These are phyloP conservation scores for Parasteatoda tepidariorum DNA, from an alignment of 1,140 invertebrate species.

Conservation along the genomic window DNA sequence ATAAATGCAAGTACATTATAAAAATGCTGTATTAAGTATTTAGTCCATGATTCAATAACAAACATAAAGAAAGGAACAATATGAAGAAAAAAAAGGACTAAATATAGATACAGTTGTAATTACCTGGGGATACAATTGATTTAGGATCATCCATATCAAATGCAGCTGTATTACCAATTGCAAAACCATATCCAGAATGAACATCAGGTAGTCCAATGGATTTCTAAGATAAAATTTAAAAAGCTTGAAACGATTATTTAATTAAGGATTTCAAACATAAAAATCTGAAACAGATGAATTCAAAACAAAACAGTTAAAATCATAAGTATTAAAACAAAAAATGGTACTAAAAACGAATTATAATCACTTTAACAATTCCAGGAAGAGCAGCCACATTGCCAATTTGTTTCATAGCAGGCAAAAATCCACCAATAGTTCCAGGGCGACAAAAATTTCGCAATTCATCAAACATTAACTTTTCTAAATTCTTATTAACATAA, in stretches of 20 bases:
- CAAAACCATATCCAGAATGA: constrained; percentile 99
- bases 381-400: constrained; percentile 99
- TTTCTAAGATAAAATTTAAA: constrained; percentile 64
- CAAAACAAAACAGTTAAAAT: neutral
- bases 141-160: constrained; percentile 95
- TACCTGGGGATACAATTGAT: constrained; percentile 93
- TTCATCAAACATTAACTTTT: constrained; percentile 98
- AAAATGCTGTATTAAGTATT: too few species aligned
- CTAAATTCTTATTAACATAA: constrained; percentile 93
- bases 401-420: constrained; percentile 99
- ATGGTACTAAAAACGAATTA: neutral
- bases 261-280: neutral
- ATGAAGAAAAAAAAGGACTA: too few species aligned
- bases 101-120: too few species aligned
- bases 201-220: constrained; percentile 94
- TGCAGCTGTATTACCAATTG: constrained; percentile 99
- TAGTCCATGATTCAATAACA: too few species aligned
- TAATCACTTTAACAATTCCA: constrained; percentile 87
- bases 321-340: neutral
- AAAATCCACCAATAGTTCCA: constrained; percentile 92
- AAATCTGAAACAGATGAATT: neutral
- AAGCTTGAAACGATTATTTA: neutral
- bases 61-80: too few species aligned
- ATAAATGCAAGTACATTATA: too few species aligned
- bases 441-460: constrained; percentile 88